Conservation (phyloP, 2,888 invertebrate genomes). For the Harpalus rufipes region DNA sequence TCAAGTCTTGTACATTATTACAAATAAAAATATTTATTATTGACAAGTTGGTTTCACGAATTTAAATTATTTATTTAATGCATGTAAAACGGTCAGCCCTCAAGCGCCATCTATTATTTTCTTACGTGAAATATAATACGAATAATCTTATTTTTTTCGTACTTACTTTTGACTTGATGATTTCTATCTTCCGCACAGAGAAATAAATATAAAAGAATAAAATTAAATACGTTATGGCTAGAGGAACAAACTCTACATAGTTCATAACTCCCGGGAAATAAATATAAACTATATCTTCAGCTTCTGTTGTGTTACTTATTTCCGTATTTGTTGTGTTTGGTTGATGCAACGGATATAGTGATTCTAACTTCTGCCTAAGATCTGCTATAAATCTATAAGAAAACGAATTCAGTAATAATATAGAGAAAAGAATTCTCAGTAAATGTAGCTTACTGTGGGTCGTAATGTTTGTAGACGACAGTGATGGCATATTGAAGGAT, state of each 20-base stretch:
- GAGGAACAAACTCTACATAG: slow-evolving; percentile 89
- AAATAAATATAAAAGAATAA: slow-evolving; percentile 96
- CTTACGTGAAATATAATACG: too few species aligned
- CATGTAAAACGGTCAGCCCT: too few species aligned
- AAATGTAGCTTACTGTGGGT: slow-evolving; percentile 82
- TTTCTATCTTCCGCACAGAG: slow-evolving; percentile 96
- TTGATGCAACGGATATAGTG: slow-evolving; percentile 86
- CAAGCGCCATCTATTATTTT: too few species aligned
- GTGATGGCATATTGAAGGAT: slow-evolving; percentile 95
- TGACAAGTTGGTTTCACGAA: too few species aligned
- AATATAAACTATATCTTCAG: slow-evolving; percentile 82
- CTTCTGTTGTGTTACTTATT: slow-evolving; percentile 68
- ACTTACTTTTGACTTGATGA: slow-evolving; percentile 87
- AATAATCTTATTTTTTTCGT: background rate
- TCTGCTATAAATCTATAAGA: slow-evolving; percentile 86
- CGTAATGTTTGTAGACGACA: slow-evolving; percentile 88
- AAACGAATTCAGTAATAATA: background rate
- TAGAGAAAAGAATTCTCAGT: too few species aligned
- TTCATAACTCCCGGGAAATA: slow-evolving; percentile 95
- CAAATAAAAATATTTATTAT: too few species aligned
- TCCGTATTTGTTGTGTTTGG: slow-evolving; percentile 71
- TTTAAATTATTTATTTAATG: too few species aligned
- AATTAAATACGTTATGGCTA: slow-evolving; percentile 90
- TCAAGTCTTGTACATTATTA: too few species aligned
- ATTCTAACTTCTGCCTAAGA: slow-evolving; percentile 83